Evolutionary conservation across 1,140 invertebrate species (phyloP).

Genomic region (Coelopa frigida): DNA sequence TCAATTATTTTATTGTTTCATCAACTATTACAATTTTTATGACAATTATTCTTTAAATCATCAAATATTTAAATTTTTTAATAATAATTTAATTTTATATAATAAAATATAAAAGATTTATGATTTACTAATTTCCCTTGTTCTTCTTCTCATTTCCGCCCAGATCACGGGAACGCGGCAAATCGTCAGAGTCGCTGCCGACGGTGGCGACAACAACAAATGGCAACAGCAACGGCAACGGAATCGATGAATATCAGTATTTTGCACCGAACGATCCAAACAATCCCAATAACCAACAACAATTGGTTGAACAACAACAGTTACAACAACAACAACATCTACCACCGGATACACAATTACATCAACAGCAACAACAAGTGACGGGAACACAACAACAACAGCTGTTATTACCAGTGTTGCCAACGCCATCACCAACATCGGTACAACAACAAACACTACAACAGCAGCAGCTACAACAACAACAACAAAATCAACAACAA

Average conservation of each 20-base stretch:
- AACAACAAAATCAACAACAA: no score
- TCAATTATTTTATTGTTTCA: no score
- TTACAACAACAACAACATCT: conserved; percentile 4
- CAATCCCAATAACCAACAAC: conserved; percentile 34
- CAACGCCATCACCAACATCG: not conserved
- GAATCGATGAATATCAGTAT: conserved; percentile 38
- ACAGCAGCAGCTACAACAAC: not conserved
- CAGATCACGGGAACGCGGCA: conserved; percentile 37
- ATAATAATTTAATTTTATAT: no score
- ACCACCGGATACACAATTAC: conserved; percentile 8
- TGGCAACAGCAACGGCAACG: conserved; percentile 22
- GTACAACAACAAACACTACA: no score
- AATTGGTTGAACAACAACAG: not conserved
- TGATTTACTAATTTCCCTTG: not conserved
- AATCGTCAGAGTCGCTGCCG: conserved; percentile 9
- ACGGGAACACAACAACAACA: no score
- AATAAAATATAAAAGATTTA: no score
- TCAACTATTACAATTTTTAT: no score
- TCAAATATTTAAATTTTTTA: no score
- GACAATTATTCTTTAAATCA: no score
- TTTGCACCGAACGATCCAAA: conserved; percentile 41
- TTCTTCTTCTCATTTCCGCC: not conserved
- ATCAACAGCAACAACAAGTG: conserved; percentile 26
- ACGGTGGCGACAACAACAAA: conserved; percentile 16
- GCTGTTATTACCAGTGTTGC: no score